A percentile compares a stretch with the other conserved stretches of the same genome.
Evolutionary conservation across 2,797 vertebrate species (phyloP).

Genomic region (Pteronotus mesoamericanus): DNA sequence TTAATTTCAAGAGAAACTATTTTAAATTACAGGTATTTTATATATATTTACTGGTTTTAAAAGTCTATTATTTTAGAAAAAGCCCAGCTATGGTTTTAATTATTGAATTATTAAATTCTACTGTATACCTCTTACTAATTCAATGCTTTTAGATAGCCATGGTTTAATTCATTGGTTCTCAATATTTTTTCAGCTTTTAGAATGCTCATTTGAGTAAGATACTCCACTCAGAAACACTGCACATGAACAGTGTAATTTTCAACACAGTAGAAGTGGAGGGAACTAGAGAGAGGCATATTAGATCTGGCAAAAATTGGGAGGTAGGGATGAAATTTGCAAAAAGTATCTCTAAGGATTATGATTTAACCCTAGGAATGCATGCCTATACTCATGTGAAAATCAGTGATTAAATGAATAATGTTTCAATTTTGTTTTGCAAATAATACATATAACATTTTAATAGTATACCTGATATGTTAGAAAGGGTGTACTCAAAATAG

Average conservation of each 20-base stretch:
- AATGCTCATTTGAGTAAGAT: neutral
- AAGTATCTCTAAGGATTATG: neutral
- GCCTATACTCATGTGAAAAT: neutral
- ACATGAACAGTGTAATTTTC: neutral
- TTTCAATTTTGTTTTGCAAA: conserved; percentile 22
- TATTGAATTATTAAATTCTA: conserved; percentile 10
- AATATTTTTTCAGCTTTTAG: neutral
- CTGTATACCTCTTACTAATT: neutral
- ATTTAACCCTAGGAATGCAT: neutral
- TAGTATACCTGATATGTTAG: neutral
- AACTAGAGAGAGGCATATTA: neutral
- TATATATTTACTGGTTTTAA: neutral
- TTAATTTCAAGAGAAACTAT: neutral
- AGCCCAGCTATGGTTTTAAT: neutral
- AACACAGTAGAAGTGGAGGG: neutral
- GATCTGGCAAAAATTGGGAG: neutral
- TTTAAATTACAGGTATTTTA: neutral
- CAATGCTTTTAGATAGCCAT: neutral
- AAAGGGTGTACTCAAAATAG: neutral
- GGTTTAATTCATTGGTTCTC: neutral
- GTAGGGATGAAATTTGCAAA: neutral
- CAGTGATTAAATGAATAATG: neutral
- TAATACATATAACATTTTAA: neutral
- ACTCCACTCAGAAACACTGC: neutral
- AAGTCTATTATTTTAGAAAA: conserved; percentile 8